Base-by-base conservation (phyloP, 1,140 invertebrate species). In the Helicorthomorpha holstii region DNA sequence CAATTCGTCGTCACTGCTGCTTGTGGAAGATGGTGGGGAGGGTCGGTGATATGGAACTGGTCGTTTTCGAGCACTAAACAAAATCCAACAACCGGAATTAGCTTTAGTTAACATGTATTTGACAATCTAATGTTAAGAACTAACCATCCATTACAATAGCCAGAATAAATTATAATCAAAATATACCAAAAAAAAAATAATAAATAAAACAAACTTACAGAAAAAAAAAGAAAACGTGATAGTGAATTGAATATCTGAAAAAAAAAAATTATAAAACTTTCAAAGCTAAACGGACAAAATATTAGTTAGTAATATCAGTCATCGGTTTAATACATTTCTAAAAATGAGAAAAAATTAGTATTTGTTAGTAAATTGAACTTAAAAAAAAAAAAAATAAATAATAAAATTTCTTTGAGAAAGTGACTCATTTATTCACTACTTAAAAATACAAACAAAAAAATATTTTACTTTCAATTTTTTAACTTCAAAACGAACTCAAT, bases 31-130 rank as follows among this genome's bases (percentile, higher is more conserved):
- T 4, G 82, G 78, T 14, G 82, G 81, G 21, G 82, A 81, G 50
- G 82, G 81, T 59, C 85, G 76, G 59, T 87, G 82, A 73, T 90
- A 90, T 47, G 85, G 85, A 60, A 91, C 85, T 34, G 87, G 87
- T 51, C 85, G 74, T 69, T 91, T 91, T 58, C 87, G 77, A 54
- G 86, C 87, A 69, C 87, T 91, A 72, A 60, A 75, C 76, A 60
- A 34, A 34, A 16, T 7, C 29, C 7, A 16, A 34, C 29, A 34
- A n/a, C n/a, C n/a, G n/a, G n/a, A n/a, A n/a, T n/a, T n/a, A n/a
- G n/a, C n/a, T n/a, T n/a, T n/a, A n/a, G 38, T 19, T 12, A 41
- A 19, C 38, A 41, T 19, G 38, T 19, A 19, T 41, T 19, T 12
- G 19, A 41, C 12, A 12, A 41, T 12, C 38, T 19, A 12, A 41